Evolutionary conservation across 2,888 invertebrate genomes (phyloP).

Genomic region (Sphaeridia pumilis): DNA sequence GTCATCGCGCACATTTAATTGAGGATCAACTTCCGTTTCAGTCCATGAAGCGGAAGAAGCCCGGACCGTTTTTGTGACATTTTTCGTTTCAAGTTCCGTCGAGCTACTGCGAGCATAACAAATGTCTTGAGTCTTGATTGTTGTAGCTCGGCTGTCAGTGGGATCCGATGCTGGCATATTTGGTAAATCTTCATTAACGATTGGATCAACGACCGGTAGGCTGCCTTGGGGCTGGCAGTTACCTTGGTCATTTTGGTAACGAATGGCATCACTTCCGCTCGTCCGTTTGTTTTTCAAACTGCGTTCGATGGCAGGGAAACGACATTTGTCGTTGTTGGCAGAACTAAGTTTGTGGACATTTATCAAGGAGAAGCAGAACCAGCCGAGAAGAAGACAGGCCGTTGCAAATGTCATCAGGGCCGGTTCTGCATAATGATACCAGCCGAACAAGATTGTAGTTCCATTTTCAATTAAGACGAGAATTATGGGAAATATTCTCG

Average conservation of each 20-base stretch:
- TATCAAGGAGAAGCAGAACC: conserved; percentile 11
- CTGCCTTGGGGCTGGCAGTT: not conserved
- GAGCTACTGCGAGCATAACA: too few relatives aligned
- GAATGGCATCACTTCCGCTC: too few relatives aligned
- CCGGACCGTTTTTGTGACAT: too few relatives aligned
- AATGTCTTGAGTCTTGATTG: too few relatives aligned
- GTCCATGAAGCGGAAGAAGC: too few relatives aligned
- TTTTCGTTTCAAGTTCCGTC: too few relatives aligned
- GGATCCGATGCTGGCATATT: too few relatives aligned
- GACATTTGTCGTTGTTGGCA: too few relatives aligned
- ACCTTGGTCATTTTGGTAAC: too few relatives aligned
- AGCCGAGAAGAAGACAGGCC: conserved; percentile 27
- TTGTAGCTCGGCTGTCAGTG: too few relatives aligned
- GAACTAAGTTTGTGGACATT: conserved; percentile 7
- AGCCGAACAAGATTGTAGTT: conserved; percentile 25
- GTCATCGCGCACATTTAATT: too few relatives aligned
- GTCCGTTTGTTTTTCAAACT: not conserved
- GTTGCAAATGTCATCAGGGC: conserved; percentile 21
- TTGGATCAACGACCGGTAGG: conserved; percentile 9
- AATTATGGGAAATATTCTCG: conserved; percentile 27
- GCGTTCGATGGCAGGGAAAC: not conserved
- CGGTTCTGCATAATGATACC: conserved; percentile 14
- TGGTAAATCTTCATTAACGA: not conserved
- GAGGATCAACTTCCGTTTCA: too few relatives aligned
- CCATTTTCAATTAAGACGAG: conserved; percentile 27